These are phyloP conservation scores for Brachirus orientalis DNA, from an alignment of 2,113 vertebrate genomes.

Conservation along the genomic window DNA sequence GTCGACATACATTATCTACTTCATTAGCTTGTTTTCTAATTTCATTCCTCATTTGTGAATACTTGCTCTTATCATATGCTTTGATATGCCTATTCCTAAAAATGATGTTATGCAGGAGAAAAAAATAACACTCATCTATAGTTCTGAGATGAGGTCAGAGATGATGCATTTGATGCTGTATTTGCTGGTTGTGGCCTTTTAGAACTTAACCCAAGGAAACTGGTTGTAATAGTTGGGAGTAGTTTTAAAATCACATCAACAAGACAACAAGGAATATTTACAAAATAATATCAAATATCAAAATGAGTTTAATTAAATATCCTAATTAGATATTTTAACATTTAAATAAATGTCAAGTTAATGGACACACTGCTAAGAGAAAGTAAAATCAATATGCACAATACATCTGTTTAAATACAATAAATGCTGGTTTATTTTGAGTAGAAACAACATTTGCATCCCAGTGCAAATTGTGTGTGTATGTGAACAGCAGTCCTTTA, in stretches of 20 bases:
- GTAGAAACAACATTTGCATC: constrained; percentile 15
- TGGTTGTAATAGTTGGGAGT: constrained; percentile 8
- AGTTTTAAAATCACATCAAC: no score
- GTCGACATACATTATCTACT: constrained; percentile 76
- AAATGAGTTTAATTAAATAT: not conserved
- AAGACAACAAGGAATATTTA: no score
- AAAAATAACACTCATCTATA: not conserved
- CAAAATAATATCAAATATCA: not conserved
- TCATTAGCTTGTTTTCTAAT: constrained; percentile 80
- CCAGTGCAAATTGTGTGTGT: constrained; percentile 18
- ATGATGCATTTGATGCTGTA: constrained; percentile 24
- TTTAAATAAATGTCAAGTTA: no score
- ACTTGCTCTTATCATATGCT: constrained; percentile 60
- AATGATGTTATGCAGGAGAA: constrained; percentile 20
- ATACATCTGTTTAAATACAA: constrained; percentile 10
- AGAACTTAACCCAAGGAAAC: no score
- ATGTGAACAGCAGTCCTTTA: constrained; percentile 47
- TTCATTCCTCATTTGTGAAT: constrained; percentile 72
- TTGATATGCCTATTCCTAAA: constrained; percentile 59
- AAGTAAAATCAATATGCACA: not conserved
- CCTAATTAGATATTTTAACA: no score
- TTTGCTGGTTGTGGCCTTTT: constrained; percentile 17
- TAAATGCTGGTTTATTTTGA: constrained; percentile 18
- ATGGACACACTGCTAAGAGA: not conserved
- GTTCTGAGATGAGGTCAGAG: constrained; percentile 38